Conservation (phyloP, 2,797 vertebrate genomes). For the Scomberomorus guttatus region DNA sequence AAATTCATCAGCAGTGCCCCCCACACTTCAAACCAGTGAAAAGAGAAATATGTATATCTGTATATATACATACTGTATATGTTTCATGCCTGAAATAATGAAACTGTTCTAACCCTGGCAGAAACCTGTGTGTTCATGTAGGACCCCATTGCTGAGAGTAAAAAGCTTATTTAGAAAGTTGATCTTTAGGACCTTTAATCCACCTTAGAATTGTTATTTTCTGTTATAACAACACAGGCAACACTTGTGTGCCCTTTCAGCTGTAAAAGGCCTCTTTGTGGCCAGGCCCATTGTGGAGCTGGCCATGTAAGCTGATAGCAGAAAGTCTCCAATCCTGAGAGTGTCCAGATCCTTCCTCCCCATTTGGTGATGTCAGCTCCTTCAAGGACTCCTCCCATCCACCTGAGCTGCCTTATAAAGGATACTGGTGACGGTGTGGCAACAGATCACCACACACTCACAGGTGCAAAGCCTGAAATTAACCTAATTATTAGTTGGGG, state of each 20-base stretch:
- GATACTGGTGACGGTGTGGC: constrained; percentile 68
- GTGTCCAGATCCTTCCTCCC: constrained; percentile 69
- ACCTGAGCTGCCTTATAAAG: constrained; percentile 83
- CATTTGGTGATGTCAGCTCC: constrained; percentile 75
- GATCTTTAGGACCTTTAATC: background rate
- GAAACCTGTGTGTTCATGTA: background rate
- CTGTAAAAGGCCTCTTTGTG: constrained; percentile 73
- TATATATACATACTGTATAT: no score
- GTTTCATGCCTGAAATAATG: no score
- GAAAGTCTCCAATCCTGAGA: constrained; percentile 36
- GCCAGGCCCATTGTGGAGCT: constrained; percentile 63
- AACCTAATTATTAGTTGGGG: constrained; percentile 25
- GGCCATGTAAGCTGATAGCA: constrained; percentile 73
- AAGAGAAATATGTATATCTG: no score
- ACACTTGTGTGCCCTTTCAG: constrained; percentile 29
- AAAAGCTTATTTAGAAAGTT: background rate
- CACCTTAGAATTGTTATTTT: background rate
- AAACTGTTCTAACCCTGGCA: no score
- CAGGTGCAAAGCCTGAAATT: constrained; percentile 52
- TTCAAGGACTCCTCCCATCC: constrained; percentile 80
- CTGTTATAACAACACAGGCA: constrained; percentile 9
- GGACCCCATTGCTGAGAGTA: background rate
- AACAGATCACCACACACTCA: constrained; percentile 64
- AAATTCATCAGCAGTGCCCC: no score
- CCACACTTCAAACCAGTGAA: no score